A percentile compares a stretch with the other conserved stretches of the same genome.
Evolutionary conservation across 2,888 invertebrate species (phyloP).

Genomic region (Microchrysa polita): DNA sequence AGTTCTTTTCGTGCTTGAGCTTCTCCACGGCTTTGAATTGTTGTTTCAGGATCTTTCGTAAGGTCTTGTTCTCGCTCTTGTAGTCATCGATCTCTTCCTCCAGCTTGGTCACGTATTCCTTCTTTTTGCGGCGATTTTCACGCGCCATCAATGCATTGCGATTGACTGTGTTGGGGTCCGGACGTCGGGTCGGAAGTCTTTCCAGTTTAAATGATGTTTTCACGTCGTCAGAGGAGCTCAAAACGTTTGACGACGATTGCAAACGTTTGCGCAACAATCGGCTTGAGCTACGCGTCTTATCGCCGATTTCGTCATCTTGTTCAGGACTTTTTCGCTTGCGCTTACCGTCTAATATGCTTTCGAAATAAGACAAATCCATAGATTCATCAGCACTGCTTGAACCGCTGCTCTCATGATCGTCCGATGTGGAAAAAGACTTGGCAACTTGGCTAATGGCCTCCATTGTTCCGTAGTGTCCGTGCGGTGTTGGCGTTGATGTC

Average conservation of each 20-base stretch:
- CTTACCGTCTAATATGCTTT: not conserved
- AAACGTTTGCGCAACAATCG: constrained; percentile 12
- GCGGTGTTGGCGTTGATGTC: not conserved
- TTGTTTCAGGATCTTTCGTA: constrained; percentile 65
- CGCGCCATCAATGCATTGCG: constrained; percentile 72
- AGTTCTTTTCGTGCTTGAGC: constrained; percentile 67
- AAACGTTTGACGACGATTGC: constrained; percentile 14
- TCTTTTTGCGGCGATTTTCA: constrained; percentile 71
- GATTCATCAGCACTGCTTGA: constrained; percentile 17
- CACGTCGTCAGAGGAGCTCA: not conserved
- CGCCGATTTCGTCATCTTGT: not conserved
- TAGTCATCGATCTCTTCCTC: constrained; percentile 66
- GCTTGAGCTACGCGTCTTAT: not conserved
- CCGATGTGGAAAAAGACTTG: constrained; percentile 14
- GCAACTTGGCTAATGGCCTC: not conserved
- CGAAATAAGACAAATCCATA: not conserved
- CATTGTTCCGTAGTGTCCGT: constrained; percentile 1
- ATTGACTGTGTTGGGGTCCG: constrained; percentile 62
- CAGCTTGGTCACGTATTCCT: constrained; percentile 68
- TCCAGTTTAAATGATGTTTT: not conserved
- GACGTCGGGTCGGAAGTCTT: constrained; percentile 57
- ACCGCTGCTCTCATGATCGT: not conserved
- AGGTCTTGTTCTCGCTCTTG: constrained; percentile 64
- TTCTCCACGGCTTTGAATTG: constrained; percentile 66
- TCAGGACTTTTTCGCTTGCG: too few species aligned